A percentile compares a stretch with the other conserved stretches of the same genome.
phyloP scores from a whole-genome alignment of 2,797 vertebrate species.

The Gymnodraco acuticeps region DNA sequence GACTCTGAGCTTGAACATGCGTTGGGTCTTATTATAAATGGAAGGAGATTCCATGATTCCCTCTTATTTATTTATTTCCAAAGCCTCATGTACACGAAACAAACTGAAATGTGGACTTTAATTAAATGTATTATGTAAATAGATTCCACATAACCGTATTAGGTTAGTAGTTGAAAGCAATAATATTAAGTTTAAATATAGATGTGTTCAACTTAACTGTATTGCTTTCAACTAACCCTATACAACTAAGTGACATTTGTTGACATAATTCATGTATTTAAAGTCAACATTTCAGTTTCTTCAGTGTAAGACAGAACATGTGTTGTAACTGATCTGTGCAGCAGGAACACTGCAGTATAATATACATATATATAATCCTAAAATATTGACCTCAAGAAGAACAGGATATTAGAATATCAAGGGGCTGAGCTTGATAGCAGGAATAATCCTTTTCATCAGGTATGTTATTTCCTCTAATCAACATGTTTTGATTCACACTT shows the following conservation, averaged over 20 bases:
- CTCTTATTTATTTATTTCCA: constrained; percentile 15
- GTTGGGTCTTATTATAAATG: constrained; percentile 65
- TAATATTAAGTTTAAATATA: too few relatives aligned
- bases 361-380: not conserved
- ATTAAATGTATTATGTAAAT: too few relatives aligned
- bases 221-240: too few relatives aligned
- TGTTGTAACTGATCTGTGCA: not conserved
- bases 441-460: constrained; percentile 26
- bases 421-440: not conserved
- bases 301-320: too few relatives aligned
- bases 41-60: constrained; percentile 46
- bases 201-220: too few relatives aligned
- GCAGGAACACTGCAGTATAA: not conserved
- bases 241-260: too few relatives aligned
- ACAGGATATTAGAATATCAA: not conserved
- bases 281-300: too few relatives aligned
- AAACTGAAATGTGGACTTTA: too few relatives aligned
- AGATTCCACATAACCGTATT: too few relatives aligned
- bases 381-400: constrained; percentile 7
- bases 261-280: too few relatives aligned
- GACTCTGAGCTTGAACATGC: constrained; percentile 80
- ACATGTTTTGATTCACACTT: constrained; percentile 68
- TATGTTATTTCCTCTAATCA: constrained; percentile 58
- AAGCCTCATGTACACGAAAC: not conserved
- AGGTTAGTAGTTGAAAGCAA: too few relatives aligned